Evolutionary conservation across 1,140 invertebrate genomes (phyloP).

Genomic region (Aricia agestis): DNA sequence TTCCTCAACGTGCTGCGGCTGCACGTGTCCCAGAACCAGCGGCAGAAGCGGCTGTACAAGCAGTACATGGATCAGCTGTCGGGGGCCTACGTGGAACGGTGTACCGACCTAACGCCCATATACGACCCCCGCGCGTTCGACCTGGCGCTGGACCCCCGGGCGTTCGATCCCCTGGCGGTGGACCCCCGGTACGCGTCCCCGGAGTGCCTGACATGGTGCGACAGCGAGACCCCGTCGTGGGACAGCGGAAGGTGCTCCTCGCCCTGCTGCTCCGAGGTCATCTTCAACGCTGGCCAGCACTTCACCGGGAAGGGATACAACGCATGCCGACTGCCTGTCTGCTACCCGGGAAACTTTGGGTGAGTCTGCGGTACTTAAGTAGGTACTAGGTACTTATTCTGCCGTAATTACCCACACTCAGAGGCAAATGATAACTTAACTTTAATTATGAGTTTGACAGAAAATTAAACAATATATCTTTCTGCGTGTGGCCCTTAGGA

Average conservation of each 20-base stretch:
- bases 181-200: conserved; percentile 38
- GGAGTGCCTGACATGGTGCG: conserved; percentile 54
- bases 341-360: conserved; percentile 67
- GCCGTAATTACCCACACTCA: no score
- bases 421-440: no score
- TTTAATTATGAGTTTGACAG: no score
- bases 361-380: conserved; percentile 32
- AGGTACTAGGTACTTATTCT: no score
- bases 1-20: conserved; percentile 69
- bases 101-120: conserved; percentile 46
- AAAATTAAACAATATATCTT: no score
- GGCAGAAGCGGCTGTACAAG: conserved; percentile 73
- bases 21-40: conserved; percentile 69
- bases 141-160: conserved; percentile 43
- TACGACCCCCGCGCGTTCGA: conserved; percentile 46
- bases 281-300: conserved; percentile 72
- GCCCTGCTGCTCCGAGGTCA: conserved; percentile 70
- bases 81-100: conserved; percentile 62
- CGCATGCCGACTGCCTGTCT: conserved; percentile 47
- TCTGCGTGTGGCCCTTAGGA: no score
- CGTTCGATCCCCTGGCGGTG: conserved; percentile 28
- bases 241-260: conserved; percentile 69
- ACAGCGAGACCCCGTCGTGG: conserved; percentile 43
- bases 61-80: conserved; percentile 69
- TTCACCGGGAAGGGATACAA: conserved; percentile 56